phyloP scores from a whole-genome alignment of 2,797 vertebrate genomes.

The Hypotaenidia philippensis region DNA sequence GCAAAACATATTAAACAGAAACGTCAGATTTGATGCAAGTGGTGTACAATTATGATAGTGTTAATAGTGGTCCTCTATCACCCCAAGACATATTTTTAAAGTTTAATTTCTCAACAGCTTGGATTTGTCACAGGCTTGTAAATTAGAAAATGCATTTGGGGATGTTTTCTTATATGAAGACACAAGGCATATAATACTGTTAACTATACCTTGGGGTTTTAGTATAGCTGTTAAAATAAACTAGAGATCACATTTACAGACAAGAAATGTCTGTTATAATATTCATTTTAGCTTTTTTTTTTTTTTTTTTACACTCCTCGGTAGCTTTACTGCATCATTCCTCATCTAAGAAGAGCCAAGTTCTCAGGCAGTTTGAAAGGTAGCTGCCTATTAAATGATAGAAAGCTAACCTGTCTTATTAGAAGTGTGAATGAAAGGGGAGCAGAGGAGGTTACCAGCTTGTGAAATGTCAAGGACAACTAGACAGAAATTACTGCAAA shows the following conservation, averaged over 20 bases:
- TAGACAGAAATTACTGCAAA: slow-evolving; percentile 69
- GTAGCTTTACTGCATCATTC: slow-evolving; percentile 24
- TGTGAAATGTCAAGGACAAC: slow-evolving; percentile 65
- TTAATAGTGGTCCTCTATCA: slow-evolving; percentile 81
- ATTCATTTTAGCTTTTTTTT: slow-evolving; percentile 64
- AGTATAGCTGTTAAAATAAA: slow-evolving; percentile 76
- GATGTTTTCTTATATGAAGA: slow-evolving; percentile 76
- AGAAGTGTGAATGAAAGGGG: slow-evolving; percentile 54
- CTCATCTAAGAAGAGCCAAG: slow-evolving; percentile 42
- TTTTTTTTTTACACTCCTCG: background rate
- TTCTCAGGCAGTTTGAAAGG: slow-evolving; percentile 22
- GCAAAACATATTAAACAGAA: slow-evolving; percentile 79
- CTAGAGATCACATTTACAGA: slow-evolving; percentile 75
- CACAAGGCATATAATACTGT: slow-evolving; percentile 68
- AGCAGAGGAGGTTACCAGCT: slow-evolving; percentile 51
- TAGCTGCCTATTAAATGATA: slow-evolving; percentile 49
- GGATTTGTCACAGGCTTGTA: slow-evolving; percentile 79
- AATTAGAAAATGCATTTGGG: slow-evolving; percentile 81
- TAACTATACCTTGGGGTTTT: slow-evolving; percentile 77
- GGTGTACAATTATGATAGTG: slow-evolving; percentile 80
- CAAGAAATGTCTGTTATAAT: slow-evolving; percentile 69
- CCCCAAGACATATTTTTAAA: slow-evolving; percentile 78
- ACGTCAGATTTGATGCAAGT: slow-evolving; percentile 78
- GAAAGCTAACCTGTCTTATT: slow-evolving; percentile 62
- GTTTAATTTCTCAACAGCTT: slow-evolving; percentile 82